phyloP scores from a whole-genome alignment of 2,113 vertebrate species.

The Suncus etruscus region DNA sequence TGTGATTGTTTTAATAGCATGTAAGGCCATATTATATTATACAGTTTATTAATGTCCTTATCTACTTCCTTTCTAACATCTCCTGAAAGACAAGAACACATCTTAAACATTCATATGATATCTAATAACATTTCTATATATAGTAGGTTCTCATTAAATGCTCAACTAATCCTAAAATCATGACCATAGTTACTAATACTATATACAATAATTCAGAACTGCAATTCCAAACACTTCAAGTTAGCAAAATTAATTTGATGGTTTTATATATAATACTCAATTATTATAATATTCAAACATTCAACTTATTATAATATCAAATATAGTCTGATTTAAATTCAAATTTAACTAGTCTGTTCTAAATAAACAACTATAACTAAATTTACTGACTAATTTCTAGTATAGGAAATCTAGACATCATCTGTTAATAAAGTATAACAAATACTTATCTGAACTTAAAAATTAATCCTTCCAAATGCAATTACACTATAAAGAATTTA shows the following conservation, averaged over 20 bases:
- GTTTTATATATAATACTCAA: slow-evolving; percentile 19
- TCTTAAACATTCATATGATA: no score
- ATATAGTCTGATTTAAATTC: no score
- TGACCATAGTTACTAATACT: not conserved
- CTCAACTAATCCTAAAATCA: slow-evolving; percentile 58
- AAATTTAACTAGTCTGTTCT: no score
- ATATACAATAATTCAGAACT: slow-evolving; percentile 30
- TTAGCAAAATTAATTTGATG: slow-evolving; percentile 22
- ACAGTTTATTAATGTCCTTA: no score
- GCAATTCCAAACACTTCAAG: slow-evolving; percentile 12
- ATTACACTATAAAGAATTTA: no score
- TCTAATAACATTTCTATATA: not conserved
- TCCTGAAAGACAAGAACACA: no score
- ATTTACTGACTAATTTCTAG: slow-evolving; percentile 35
- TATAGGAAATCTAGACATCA: not conserved
- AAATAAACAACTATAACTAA: not conserved
- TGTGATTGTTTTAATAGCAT: slow-evolving; percentile 6
- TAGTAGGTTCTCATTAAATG: slow-evolving; percentile 36
- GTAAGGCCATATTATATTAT: not conserved
- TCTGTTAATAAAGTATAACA: slow-evolving; percentile 49
- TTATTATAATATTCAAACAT: not conserved
- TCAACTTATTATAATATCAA: not conserved
- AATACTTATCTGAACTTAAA: slow-evolving; percentile 34
- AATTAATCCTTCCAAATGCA: slow-evolving; percentile 27
- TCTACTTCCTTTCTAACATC: no score